Percentiles rank a stretch among this genome's conserved stretches.
Evolutionary conservation across 2,797 vertebrate species (phyloP).

Genomic region (Philypnodon macrostomus): DNA sequence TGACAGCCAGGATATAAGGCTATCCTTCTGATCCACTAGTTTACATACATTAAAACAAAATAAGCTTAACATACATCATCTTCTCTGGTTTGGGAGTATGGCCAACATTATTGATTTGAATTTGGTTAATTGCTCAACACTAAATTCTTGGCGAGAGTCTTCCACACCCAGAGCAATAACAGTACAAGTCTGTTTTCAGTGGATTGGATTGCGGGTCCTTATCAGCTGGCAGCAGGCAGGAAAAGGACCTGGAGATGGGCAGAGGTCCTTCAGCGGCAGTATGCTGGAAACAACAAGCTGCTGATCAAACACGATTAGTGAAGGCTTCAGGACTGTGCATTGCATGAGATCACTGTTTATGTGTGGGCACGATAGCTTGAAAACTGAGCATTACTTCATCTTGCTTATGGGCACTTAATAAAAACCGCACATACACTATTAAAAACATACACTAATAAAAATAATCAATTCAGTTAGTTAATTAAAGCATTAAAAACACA

Average conservation of each 20-base stretch:
- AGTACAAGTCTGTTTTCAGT: conserved; percentile 49
- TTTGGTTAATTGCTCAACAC: conserved; percentile 62
- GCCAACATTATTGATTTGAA: conserved; percentile 65
- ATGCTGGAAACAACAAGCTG: conserved; percentile 55
- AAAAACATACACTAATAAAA: no score
- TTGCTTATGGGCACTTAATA: no score
- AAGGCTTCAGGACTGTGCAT: conserved; percentile 17
- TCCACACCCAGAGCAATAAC: conserved; percentile 16
- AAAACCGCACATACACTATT: no score
- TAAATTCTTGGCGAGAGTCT: conserved; percentile 44
- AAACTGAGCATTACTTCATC: no score
- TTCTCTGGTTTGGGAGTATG: conserved; percentile 20
- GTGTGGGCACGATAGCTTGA: conserved; percentile 6
- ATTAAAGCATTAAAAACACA: no score
- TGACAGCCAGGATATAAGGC: background rate
- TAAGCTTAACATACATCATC: conserved; percentile 21
- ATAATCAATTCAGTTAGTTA: no score
- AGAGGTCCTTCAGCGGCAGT: conserved; percentile 43
- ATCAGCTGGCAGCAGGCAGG: conserved; percentile 68
- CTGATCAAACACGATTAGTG: conserved; percentile 58
- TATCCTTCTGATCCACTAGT: background rate
- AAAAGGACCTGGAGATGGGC: conserved; percentile 37
- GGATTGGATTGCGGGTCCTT: conserved; percentile 60
- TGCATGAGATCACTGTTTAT: conserved; percentile 31
- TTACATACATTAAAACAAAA: background rate